Evolutionary conservation across 2,888 invertebrate genomes (phyloP).

Genomic region (Leucophenga maculata): DNA sequence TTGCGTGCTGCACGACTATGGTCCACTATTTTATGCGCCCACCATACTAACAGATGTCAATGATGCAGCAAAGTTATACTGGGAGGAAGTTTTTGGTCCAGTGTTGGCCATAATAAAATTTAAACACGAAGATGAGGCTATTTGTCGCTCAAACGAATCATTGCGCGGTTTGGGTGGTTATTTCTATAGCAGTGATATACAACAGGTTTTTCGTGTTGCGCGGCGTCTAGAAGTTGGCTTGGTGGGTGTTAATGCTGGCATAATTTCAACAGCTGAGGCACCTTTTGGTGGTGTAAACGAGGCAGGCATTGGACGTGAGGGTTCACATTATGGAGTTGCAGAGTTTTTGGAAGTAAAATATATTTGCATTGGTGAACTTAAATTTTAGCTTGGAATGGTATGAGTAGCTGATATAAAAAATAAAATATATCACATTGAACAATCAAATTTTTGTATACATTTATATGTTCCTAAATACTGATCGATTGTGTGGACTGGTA

Average conservation of each 20-base stretch:
- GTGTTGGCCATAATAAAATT: slow-evolving; percentile 90
- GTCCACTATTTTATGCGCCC: slow-evolving; percentile 88
- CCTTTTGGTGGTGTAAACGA: slow-evolving; percentile 99
- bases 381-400: slow-evolving; percentile 61
- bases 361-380: slow-evolving; percentile 83
- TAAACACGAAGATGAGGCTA: slow-evolving; percentile 88
- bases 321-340: slow-evolving; percentile 91
- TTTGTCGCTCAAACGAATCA: slow-evolving; percentile 87
- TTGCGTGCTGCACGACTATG: slow-evolving; percentile 77
- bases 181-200: slow-evolving; percentile 90
- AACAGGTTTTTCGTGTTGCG: slow-evolving; percentile 93
- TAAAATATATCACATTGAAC: too few relatives aligned
- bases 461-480: too few relatives aligned
- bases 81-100: slow-evolving; percentile 97
- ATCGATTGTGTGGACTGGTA: too few relatives aligned
- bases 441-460: too few relatives aligned
- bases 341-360: slow-evolving; percentile 95
- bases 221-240: slow-evolving; percentile 90
- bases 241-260: slow-evolving; percentile 96
- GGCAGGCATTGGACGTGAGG: slow-evolving; percentile 95
- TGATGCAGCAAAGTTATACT: slow-evolving; percentile 85
- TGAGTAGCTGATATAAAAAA: too few relatives aligned
- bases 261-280: slow-evolving; percentile 91
- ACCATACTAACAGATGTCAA: slow-evolving; percentile 88
- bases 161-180: slow-evolving; percentile 93